These are phyloP conservation scores for Tauraco erythrolophus DNA, from an alignment of 2,113 vertebrate genomes.

Conservation along the genomic window DNA sequence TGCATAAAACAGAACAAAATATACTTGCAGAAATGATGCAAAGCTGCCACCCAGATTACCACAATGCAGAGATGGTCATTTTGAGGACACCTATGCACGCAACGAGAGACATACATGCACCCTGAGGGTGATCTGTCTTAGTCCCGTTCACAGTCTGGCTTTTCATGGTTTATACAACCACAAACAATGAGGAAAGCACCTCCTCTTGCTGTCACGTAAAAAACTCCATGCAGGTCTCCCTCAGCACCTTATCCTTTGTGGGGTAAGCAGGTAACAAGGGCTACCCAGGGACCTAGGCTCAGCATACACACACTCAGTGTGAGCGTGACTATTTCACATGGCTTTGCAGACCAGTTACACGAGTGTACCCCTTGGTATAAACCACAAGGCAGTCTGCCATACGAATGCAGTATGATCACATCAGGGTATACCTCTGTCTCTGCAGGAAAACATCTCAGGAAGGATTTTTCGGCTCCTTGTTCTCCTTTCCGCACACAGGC, in stretches of 20 bases:
- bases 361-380: background rate
- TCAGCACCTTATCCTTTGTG: background rate
- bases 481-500: background rate
- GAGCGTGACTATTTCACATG: background rate
- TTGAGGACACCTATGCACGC: background rate
- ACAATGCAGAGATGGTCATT: background rate
- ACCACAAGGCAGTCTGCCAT: background rate
- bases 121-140: background rate
- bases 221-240: background rate
- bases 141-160: background rate
- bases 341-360: background rate
- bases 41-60: background rate
- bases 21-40: background rate
- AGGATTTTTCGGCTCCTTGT: background rate
- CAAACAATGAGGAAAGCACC: background rate
- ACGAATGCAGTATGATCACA: accelerated
- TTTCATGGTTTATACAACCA: background rate
- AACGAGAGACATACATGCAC: background rate
- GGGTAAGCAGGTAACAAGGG: background rate
- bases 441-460: background rate
- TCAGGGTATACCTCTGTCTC: background rate
- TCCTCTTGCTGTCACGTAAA: background rate
- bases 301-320: background rate
- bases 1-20: background rate
- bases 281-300: background rate